Conservation (phyloP, 2,113 vertebrate species). For the Brienomyrus longianalis region DNA sequence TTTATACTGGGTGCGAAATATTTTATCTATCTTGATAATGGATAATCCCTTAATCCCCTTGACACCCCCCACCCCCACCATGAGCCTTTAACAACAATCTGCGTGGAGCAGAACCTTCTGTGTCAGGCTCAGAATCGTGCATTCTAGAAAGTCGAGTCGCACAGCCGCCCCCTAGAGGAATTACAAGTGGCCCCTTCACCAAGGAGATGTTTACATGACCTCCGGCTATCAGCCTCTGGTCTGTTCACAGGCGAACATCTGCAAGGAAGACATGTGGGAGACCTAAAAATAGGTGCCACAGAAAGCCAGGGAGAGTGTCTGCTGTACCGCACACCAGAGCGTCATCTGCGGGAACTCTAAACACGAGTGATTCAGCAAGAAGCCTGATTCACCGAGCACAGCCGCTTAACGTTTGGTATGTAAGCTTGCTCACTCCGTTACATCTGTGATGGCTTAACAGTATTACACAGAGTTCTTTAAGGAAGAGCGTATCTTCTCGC, state of each 20-base stretch:
- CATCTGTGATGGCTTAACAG: not conserved
- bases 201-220: constrained; percentile 28
- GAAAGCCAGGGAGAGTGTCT: not conserved
- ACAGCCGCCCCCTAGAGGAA: not conserved
- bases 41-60: not conserved
- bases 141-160: constrained; percentile 17
- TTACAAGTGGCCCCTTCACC: constrained; percentile 14
- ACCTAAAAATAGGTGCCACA: not conserved
- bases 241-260: constrained; percentile 10
- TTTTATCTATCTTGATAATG: not conserved
- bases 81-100: not conserved
- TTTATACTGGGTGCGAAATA: not conserved
- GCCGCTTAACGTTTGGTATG: not conserved
- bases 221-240: constrained; percentile 3
- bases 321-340: not conserved
- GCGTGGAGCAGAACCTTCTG: not conserved
- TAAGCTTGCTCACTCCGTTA: not conserved
- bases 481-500: not conserved
- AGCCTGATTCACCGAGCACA: not conserved
- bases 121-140: not conserved
- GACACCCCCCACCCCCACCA: not conserved
- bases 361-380: not conserved
- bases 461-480: not conserved
- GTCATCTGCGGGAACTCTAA: not conserved
- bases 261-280: not conserved